Conservation (phyloP, 2,888 invertebrate genomes). For the Eupsilia transversa region DNA sequence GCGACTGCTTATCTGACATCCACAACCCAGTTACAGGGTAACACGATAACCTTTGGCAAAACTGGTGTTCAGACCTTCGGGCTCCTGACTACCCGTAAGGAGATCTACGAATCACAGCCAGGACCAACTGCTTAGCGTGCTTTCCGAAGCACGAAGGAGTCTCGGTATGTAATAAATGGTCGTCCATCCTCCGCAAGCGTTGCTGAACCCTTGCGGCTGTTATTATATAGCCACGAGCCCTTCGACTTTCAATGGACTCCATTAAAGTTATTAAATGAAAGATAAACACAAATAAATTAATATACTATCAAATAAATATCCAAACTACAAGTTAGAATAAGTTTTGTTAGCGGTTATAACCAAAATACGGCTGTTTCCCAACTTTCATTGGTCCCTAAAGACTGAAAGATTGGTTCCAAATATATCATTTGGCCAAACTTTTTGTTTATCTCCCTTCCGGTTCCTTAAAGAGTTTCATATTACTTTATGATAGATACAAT, state of each 20-base stretch:
- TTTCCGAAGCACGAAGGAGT: neutral
- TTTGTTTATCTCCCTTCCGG: slow-evolving; percentile 34
- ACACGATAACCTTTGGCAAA: neutral
- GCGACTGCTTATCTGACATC: neutral
- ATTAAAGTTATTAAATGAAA: neutral
- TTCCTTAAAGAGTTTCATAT: slow-evolving; percentile 32
- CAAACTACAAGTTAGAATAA: slow-evolving; percentile 1
- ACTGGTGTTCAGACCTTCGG: neutral
- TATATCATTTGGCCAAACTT: slow-evolving; percentile 35
- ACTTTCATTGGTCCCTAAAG: slow-evolving; percentile 38
- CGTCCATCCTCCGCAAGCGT: neutral
- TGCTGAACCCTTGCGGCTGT: neutral
- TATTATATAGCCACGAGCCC: no score
- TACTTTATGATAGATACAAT: slow-evolving; percentile 42
- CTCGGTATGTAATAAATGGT: neutral
- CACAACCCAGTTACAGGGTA: neutral
- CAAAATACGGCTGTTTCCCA: slow-evolving; percentile 24
- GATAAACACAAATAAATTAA: slow-evolving; percentile 3
- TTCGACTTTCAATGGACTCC: neutral
- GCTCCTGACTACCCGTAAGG: no score
- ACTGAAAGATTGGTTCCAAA: slow-evolving; percentile 30
- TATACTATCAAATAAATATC: slow-evolving; percentile 13
- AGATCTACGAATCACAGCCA: neutral
- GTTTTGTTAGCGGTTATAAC: slow-evolving; percentile 10
- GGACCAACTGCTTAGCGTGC: no score